Percentiles rank a stretch among this genome's conserved stretches.
phyloP scores from a whole-genome alignment of 2,113 vertebrate species.

The Strix uralensis region DNA sequence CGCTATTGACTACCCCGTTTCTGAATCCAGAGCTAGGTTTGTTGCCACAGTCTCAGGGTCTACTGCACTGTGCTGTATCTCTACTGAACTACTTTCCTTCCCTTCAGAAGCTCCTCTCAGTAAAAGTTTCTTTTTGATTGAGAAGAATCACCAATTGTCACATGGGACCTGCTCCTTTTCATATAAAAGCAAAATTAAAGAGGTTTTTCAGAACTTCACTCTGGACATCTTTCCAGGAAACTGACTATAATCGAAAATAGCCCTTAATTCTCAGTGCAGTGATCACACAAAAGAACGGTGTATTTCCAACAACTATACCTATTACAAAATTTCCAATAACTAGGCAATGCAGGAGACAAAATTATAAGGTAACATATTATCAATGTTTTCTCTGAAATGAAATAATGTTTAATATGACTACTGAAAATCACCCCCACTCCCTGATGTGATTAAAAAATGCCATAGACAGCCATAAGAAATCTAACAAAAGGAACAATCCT shows the following conservation, averaged over 20 bases:
- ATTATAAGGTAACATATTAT: neutral
- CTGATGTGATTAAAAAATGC: neutral
- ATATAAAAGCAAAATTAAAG: neutral
- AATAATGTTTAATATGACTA: neutral
- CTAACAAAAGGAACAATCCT: neutral
- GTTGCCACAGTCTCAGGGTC: neutral
- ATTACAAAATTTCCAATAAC: neutral
- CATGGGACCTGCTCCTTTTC: neutral
- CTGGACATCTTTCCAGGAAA: neutral
- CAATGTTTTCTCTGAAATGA: neutral
- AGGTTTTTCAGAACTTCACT: neutral
- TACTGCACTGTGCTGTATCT: neutral
- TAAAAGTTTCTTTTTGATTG: neutral
- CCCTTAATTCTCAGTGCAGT: neutral
- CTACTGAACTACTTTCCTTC: neutral
- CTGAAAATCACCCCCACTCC: neutral
- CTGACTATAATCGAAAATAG: neutral
- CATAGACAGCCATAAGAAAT: neutral
- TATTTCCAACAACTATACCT: neutral
- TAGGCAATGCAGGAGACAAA: neutral
- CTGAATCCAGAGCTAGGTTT: neutral
- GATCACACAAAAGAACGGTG: neutral
- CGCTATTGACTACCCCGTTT: neutral
- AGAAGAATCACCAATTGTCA: neutral
- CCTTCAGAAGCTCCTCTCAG: neutral